Percentiles rank a stretch among this genome's conserved stretches.
These are phyloP conservation scores for Rhodophaea formosa DNA, from an alignment of 2,888 invertebrate species.

Conservation along the genomic window DNA sequence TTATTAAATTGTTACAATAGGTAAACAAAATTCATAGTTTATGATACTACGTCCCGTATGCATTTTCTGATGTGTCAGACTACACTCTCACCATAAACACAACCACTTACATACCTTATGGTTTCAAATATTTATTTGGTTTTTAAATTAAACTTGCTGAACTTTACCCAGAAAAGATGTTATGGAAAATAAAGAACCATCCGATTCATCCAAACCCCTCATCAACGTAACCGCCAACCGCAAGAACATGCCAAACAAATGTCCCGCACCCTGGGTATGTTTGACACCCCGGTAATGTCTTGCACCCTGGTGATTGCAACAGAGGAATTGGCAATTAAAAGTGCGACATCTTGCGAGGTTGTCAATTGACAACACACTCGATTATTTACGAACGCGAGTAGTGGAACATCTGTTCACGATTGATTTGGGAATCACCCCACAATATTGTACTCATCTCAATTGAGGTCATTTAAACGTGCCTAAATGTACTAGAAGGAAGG, in stretches of 20 bases:
- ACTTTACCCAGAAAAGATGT: no score
- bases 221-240: conserved; percentile 35
- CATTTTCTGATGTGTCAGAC: no score
- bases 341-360: conserved; percentile 41
- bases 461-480: no score
- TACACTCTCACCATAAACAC: no score
- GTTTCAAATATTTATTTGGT: no score
- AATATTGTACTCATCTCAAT: neutral
- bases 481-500: no score
- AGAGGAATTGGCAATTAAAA: conserved; percentile 35
- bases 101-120: no score
- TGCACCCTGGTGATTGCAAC: conserved; percentile 29
- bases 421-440: neutral
- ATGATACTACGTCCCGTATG: no score
- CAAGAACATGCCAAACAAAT: conserved; percentile 55
- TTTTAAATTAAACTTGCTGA: no score
- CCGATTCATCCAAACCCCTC: neutral
- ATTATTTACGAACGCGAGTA: conserved; percentile 22
- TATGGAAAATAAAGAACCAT: no score
- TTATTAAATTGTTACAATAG: no score
- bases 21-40: no score
- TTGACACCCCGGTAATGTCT: conserved; percentile 31
- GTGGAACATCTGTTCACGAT: conserved; percentile 27
- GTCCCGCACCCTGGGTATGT: conserved; percentile 33
- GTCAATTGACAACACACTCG: conserved; percentile 48